Conservation (phyloP, 2,797 vertebrate genomes). For the Alcedo quadribrachys region DNA sequence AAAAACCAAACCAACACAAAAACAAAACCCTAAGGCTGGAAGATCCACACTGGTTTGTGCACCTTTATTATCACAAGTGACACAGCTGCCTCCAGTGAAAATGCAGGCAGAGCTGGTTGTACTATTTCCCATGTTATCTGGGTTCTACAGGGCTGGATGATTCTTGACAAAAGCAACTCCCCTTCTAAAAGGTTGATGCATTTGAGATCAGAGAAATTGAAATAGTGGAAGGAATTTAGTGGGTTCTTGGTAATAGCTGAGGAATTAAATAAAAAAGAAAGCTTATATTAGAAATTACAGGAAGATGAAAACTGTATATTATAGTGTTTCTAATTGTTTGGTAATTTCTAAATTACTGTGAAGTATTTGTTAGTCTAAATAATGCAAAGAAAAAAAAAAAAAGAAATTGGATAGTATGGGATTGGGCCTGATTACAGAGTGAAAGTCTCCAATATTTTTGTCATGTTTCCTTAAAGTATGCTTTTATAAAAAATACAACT, state of each 20-base stretch:
- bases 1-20: neutral
- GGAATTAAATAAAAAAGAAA: neutral
- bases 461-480: neutral
- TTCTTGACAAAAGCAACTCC: neutral
- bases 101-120: neutral
- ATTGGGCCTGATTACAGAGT: neutral
- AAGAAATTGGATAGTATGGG: neutral
- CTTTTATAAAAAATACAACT: neutral
- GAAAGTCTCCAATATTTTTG: neutral
- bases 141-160: neutral
- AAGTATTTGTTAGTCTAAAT: neutral
- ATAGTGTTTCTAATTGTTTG: neutral
- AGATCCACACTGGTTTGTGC: neutral
- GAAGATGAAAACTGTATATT: neutral
- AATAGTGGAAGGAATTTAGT: neutral
- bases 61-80: neutral
- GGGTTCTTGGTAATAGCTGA: neutral
- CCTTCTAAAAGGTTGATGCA: neutral
- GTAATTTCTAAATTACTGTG: neutral
- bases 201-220: neutral
- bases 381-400: neutral
- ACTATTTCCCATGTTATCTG: neutral
- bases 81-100: neutral
- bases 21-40: neutral
- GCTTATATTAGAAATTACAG: neutral